These are phyloP conservation scores for Merluccius polli DNA, from an alignment of 2,797 vertebrate species.

Conservation along the genomic window DNA sequence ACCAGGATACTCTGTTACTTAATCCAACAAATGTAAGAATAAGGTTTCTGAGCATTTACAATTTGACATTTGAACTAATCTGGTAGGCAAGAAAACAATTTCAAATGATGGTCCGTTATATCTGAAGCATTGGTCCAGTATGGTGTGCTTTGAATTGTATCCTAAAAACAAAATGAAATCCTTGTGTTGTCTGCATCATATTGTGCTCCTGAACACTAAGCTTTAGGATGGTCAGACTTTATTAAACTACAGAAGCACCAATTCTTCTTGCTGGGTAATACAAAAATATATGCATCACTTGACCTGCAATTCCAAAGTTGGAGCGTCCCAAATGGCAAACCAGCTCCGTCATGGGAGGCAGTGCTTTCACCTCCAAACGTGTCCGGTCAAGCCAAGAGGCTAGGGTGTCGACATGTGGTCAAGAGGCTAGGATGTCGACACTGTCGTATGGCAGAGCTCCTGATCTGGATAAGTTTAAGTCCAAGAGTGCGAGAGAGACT, in stretches of 20 bases:
- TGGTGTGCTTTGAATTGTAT: neutral
- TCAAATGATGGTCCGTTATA: neutral
- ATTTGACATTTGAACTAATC: neutral
- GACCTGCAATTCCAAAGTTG: slow-evolving; percentile 36
- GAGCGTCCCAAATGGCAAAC: neutral
- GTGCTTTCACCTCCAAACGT: slow-evolving; percentile 44
- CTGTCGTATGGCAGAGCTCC: slow-evolving; percentile 34
- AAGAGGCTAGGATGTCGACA: neutral
- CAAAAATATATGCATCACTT: slow-evolving; percentile 29
- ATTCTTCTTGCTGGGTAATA: slow-evolving; percentile 24
- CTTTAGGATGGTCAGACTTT: neutral
- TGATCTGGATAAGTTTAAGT: slow-evolving; percentile 18
- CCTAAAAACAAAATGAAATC: neutral
- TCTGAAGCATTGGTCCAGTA: neutral
- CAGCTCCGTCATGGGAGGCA: slow-evolving; percentile 38
- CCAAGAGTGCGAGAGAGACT: slow-evolving; percentile 9
- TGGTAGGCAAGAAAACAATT: neutral
- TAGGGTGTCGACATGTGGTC: neutral
- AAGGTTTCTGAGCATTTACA: neutral
- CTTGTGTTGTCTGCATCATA: neutral
- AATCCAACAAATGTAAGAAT: neutral
- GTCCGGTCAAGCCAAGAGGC: slow-evolving; percentile 9
- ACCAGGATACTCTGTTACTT: neutral
- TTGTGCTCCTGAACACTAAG: neutral
- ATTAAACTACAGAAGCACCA: neutral